A percentile compares a stretch with the other conserved stretches of the same genome.
Evolutionary conservation across 2,797 vertebrate species (phyloP).

Genomic region (Pangasius larnaudii): DNA sequence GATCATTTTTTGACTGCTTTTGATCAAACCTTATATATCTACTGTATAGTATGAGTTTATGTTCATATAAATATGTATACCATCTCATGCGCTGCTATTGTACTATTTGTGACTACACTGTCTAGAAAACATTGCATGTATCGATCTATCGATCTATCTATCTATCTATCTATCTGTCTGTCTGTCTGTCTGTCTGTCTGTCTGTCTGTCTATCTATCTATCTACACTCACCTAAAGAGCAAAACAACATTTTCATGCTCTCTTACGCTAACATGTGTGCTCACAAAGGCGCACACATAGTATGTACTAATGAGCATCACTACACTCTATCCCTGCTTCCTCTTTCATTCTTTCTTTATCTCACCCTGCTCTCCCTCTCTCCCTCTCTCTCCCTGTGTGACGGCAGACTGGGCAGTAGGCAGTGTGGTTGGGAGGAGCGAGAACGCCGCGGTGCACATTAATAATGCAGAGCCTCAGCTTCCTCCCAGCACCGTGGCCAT

Average conservation of each 20-base stretch:
- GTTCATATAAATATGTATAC: background rate
- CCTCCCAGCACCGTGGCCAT: constrained; percentile 81
- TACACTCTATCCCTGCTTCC: constrained; percentile 35
- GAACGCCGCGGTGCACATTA: constrained; percentile 84
- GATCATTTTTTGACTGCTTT: background rate
- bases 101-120: background rate
- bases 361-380: constrained; percentile 39
- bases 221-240: constrained; percentile 39
- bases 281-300: constrained; percentile 28
- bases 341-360: constrained; percentile 71
- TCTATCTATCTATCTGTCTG: no score
- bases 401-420: constrained; percentile 84
- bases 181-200: background rate
- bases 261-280: constrained; percentile 31
- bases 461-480: constrained; percentile 85
- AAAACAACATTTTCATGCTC: constrained; percentile 37
- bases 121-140: background rate
- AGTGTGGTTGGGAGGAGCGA: constrained; percentile 82
- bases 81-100: background rate
- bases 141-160: no score
- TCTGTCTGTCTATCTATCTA: background rate
- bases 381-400: constrained; percentile 64
- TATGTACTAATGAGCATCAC: constrained; percentile 46
- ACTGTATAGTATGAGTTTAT: background rate
- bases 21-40: background rate